Evolutionary conservation across 2,888 invertebrate genomes (phyloP).

Genomic region (Dendrolimus houi): DNA sequence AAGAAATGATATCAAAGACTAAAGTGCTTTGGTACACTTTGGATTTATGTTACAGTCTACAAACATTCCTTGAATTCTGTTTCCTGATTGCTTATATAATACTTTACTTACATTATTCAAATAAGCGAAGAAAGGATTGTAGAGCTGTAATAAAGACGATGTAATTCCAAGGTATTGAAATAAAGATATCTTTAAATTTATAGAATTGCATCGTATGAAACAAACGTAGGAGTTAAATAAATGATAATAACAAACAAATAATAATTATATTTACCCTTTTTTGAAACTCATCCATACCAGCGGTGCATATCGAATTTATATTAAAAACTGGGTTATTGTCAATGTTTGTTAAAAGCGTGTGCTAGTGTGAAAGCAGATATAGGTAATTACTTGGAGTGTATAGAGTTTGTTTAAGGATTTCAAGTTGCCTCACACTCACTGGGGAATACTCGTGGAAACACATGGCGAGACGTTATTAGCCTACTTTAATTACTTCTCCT

Average conservation of each 20-base stretch:
- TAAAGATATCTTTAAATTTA: constrained; percentile 9
- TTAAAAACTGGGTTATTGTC: constrained; percentile 33
- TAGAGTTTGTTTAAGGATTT: constrained; percentile 7
- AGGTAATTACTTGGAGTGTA: background rate
- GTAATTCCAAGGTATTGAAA: constrained; percentile 23
- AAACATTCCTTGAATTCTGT: constrained; percentile 23
- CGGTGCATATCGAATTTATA: constrained; percentile 68
- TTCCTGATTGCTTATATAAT: constrained; percentile 14
- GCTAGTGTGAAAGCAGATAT: constrained; percentile 12
- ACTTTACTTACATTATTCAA: constrained; percentile 23
- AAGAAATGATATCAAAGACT: constrained; percentile 13
- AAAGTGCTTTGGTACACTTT: constrained; percentile 22
- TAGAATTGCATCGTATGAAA: constrained; percentile 25
- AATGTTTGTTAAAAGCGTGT: constrained; percentile 31
- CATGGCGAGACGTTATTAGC: constrained; percentile 40
- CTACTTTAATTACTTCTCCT: constrained; percentile 32
- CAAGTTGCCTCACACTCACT: constrained; percentile 10
- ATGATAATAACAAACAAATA: constrained; percentile 22
- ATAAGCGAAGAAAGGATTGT: constrained; percentile 30
- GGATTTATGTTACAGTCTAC: constrained; percentile 24
- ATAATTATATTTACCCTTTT: constrained; percentile 50
- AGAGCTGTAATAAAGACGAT: constrained; percentile 24
- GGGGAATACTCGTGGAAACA: constrained; percentile 25
- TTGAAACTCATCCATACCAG: constrained; percentile 70
- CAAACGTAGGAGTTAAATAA: constrained; percentile 10